phyloP scores from a whole-genome alignment of 2,113 vertebrate species.

The Heptranchias perlo region DNA sequence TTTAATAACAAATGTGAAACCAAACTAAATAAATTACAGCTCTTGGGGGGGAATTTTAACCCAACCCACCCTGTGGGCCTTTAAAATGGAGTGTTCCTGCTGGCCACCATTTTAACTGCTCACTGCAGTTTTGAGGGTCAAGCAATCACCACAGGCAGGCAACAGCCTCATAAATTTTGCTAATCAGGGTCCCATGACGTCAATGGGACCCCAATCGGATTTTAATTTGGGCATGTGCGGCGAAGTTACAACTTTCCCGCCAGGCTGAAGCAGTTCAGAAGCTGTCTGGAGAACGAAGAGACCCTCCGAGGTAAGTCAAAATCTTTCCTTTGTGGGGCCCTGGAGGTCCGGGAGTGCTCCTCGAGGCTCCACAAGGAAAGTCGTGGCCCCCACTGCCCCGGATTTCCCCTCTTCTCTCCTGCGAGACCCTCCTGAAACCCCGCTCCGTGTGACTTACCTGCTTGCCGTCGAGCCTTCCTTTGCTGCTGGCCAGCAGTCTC shows the following conservation, averaged over 20 bases:
- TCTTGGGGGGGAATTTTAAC: neutral
- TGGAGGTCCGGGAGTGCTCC: neutral
- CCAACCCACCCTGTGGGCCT: neutral
- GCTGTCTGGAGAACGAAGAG: neutral
- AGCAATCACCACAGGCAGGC: neutral
- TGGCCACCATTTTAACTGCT: neutral
- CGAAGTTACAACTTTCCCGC: neutral
- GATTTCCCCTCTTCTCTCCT: neutral
- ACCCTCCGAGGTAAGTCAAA: neutral
- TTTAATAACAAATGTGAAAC: neutral
- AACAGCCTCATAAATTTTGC: neutral
- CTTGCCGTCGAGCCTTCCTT: neutral
- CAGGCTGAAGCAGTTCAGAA: neutral
- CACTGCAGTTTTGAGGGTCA: neutral
- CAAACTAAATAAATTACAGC: neutral
- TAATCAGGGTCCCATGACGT: neutral
- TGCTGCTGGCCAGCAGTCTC: neutral
- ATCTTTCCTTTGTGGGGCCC: neutral
- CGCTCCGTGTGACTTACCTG: neutral
- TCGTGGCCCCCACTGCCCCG: neutral
- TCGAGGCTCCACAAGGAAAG: neutral
- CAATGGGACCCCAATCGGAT: neutral
- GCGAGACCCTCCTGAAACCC: neutral
- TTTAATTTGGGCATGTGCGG: neutral
- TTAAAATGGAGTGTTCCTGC: neutral